Evolutionary conservation across 2,113 vertebrate species (phyloP).

Genomic region (Plecturocebus donacophilus): DNA sequence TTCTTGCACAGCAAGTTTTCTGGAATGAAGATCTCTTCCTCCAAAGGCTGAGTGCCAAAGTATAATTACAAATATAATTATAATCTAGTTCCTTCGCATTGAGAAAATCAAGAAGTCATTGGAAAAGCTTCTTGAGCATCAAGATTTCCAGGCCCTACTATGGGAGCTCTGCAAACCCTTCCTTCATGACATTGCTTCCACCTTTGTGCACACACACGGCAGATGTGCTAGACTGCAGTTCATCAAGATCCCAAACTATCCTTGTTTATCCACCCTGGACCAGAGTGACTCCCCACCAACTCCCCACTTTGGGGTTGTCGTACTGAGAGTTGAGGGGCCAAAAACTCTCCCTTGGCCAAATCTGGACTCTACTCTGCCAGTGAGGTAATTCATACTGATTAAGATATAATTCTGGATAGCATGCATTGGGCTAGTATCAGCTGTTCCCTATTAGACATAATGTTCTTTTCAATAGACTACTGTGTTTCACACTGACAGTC

Average conservation of each 20-base stretch:
- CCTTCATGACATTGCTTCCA: not conserved
- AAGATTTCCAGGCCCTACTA: not conserved
- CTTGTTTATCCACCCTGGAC: not conserved
- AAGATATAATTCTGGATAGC: slow-evolving; percentile 62
- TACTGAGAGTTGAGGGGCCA: not conserved
- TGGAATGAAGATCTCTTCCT: not conserved
- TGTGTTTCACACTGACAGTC: slow-evolving; percentile 81
- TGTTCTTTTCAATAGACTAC: slow-evolving; percentile 78
- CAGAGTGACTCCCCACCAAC: not conserved
- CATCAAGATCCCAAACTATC: not conserved
- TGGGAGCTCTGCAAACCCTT: not conserved
- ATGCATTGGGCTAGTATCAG: slow-evolving; percentile 76
- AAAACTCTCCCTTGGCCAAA: slow-evolving; percentile 5
- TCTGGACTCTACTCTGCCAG: not conserved
- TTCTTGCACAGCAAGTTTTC: not conserved
- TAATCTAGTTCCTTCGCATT: not conserved
- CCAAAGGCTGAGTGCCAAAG: slow-evolving; percentile 39
- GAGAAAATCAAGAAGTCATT: slow-evolving; percentile 43
- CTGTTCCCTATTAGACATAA: slow-evolving; percentile 78
- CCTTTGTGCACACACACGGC: not conserved
- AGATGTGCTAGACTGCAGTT: not conserved
- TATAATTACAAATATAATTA: slow-evolving; percentile 44
- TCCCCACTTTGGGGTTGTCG: not conserved
- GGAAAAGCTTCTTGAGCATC: not conserved
- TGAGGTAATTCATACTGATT: slow-evolving; percentile 43